Percentiles rank a stretch among this genome's conserved stretches.
phyloP scores from a whole-genome alignment of 1,140 invertebrate species.

The Calephelis virginiensis region DNA sequence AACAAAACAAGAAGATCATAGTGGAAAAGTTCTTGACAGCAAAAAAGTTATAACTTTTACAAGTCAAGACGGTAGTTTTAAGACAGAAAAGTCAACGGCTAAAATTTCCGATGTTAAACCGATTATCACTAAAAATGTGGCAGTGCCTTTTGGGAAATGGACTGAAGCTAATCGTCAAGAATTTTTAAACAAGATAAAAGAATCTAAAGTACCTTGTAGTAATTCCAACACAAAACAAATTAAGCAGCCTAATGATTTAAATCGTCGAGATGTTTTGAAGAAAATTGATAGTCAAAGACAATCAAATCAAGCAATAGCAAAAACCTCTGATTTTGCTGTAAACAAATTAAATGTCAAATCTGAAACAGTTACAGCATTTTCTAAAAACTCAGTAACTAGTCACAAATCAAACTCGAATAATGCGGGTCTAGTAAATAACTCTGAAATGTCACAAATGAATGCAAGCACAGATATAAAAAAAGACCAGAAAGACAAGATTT shows the following conservation, averaged over 20 bases:
- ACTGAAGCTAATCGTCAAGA: conserved; percentile 68
- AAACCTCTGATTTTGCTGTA: conserved; percentile 37
- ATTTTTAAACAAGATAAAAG: conserved; percentile 70
- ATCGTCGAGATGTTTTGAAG: conserved; percentile 64
- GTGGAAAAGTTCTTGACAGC: background rate
- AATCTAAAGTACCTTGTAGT: conserved; percentile 52
- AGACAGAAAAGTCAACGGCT: conserved; percentile 35
- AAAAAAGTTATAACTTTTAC: background rate
- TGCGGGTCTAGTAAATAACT: background rate
- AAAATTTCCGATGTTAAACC: conserved; percentile 38
- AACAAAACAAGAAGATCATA: background rate
- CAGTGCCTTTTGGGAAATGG: conserved; percentile 71
- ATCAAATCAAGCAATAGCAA: conserved; percentile 26
- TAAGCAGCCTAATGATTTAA: conserved; percentile 70
- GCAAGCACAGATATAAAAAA: conserved; percentile 35
- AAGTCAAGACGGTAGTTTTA: background rate
- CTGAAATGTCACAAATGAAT: background rate
- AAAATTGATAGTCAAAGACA: conserved; percentile 70
- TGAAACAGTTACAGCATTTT: conserved; percentile 44
- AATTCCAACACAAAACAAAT: conserved; percentile 63
- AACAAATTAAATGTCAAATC: conserved; percentile 40
- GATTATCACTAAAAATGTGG: conserved; percentile 46
- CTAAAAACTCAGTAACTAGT: conserved; percentile 40
- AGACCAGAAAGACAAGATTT: conserved; percentile 26
- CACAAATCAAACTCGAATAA: conserved; percentile 22